Evolutionary conservation across 1,140 invertebrate species (phyloP).

Genomic region (Megathymus violae): DNA sequence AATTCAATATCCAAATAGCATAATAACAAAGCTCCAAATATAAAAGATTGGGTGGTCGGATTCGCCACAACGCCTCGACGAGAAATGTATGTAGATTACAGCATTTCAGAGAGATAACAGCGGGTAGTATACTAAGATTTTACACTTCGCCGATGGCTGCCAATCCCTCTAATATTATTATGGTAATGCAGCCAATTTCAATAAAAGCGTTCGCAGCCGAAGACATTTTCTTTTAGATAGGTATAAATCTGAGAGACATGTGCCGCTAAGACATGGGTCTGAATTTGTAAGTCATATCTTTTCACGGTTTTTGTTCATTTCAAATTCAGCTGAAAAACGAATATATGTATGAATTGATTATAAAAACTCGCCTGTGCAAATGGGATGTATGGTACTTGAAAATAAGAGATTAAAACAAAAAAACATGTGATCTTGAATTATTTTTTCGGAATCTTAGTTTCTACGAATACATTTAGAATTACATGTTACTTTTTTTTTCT

Average conservation of each 20-base stretch:
- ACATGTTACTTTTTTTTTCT: too few relatives aligned
- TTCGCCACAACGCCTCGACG: slow-evolving; percentile 60
- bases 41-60: slow-evolving; percentile 76
- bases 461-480: too few relatives aligned
- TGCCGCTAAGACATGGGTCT: slow-evolving; percentile 66
- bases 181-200: slow-evolving; percentile 79
- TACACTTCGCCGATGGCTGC: slow-evolving; percentile 74
- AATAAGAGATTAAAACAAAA: too few relatives aligned
- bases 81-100: slow-evolving; percentile 74
- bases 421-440: too few relatives aligned
- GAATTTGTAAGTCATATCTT: slow-evolving; percentile 73
- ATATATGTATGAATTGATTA: background rate
- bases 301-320: slow-evolving; percentile 55
- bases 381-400: too few relatives aligned
- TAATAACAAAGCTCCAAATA: slow-evolving; percentile 64
- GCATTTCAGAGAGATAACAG: slow-evolving; percentile 64
- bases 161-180: slow-evolving; percentile 81
- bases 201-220: slow-evolving; percentile 73
- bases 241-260: slow-evolving; percentile 75
- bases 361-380: background rate
- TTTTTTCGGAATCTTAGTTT: too few relatives aligned
- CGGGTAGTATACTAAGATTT: slow-evolving; percentile 70
- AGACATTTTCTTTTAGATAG: slow-evolving; percentile 70
- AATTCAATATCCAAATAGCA: slow-evolving; percentile 49
- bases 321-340: slow-evolving; percentile 46